phyloP scores from a whole-genome alignment of 2,797 vertebrate species.

The Pipistrellus kuhlii region DNA sequence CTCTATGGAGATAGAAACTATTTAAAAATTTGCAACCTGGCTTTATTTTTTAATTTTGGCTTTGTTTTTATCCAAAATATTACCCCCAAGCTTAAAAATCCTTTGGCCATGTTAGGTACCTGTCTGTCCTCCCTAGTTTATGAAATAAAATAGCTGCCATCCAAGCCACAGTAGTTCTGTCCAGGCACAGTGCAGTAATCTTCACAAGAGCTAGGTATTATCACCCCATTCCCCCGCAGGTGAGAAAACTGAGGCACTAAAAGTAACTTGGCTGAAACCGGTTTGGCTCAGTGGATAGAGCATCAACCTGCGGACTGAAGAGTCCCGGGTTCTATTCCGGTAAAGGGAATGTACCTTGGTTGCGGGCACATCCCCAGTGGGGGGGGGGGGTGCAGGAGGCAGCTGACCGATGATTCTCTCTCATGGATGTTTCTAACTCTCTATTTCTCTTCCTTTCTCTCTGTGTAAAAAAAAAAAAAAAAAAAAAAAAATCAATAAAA shows the following conservation, averaged over 20 bases:
- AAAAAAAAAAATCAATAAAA: too few relatives aligned
- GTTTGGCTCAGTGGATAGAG: too few relatives aligned
- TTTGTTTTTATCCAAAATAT: constrained; percentile 23
- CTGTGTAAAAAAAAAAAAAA: too few relatives aligned
- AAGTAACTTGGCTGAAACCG: background rate
- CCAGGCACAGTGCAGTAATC: background rate
- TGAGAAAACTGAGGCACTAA: background rate
- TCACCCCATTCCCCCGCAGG: background rate
- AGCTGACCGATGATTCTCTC: too few relatives aligned
- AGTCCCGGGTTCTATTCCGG: too few relatives aligned
- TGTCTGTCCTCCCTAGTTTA: background rate
- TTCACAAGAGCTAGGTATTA: background rate
- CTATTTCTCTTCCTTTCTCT: too few relatives aligned
- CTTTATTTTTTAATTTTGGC: background rate
- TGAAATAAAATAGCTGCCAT: background rate
- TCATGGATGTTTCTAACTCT: too few relatives aligned
- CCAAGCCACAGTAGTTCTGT: background rate
- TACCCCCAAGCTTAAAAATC: background rate
- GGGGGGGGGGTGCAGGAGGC: too few relatives aligned
- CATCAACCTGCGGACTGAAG: too few relatives aligned
- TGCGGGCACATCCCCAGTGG: too few relatives aligned
- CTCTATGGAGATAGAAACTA: background rate
- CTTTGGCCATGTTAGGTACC: background rate
- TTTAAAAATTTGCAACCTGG: constrained; percentile 1
- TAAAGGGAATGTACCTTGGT: too few relatives aligned